phyloP scores from a whole-genome alignment of 2,888 invertebrate genomes.

The Mamestra brassicae region DNA sequence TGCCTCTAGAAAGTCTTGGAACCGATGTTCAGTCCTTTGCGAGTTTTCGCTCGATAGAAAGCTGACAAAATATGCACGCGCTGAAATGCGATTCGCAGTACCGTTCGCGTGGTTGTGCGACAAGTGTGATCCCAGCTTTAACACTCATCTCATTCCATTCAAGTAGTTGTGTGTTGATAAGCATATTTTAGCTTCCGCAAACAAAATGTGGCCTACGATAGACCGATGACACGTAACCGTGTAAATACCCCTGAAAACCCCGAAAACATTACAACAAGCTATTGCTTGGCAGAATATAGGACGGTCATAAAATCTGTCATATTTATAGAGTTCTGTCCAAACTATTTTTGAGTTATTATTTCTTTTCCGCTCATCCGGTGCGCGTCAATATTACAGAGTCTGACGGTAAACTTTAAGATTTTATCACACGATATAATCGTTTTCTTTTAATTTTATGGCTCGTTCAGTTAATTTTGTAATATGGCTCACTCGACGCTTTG shows the following conservation, averaged over 20 bases:
- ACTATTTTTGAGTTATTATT: slow-evolving; percentile 39
- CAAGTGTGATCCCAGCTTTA: slow-evolving; percentile 5
- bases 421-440: slow-evolving; percentile 25
- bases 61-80: neutral
- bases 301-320: slow-evolving; percentile 34
- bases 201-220: slow-evolving; percentile 2
- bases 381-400: slow-evolving; percentile 3
- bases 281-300: slow-evolving; percentile 14
- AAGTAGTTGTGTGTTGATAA: slow-evolving; percentile 1
- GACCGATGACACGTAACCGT: neutral
- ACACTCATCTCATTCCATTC: neutral
- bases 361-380: slow-evolving; percentile 17
- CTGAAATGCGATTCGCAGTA: neutral
- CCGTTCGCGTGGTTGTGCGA: neutral
- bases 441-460: slow-evolving; percentile 16
- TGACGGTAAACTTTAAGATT: slow-evolving; percentile 10
- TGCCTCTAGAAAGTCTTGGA: neutral
- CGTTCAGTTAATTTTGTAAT: slow-evolving; percentile 19
- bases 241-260: neutral
- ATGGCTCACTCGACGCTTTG: neutral
- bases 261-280: slow-evolving; percentile 3
- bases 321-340: slow-evolving; percentile 43
- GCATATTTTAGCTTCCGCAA: slow-evolving; percentile 4
- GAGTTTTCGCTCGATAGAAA: neutral
- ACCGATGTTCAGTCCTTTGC: neutral